These are phyloP conservation scores for Harmothoe impar DNA, from an alignment of 2,888 invertebrate genomes.

Conservation along the genomic window DNA sequence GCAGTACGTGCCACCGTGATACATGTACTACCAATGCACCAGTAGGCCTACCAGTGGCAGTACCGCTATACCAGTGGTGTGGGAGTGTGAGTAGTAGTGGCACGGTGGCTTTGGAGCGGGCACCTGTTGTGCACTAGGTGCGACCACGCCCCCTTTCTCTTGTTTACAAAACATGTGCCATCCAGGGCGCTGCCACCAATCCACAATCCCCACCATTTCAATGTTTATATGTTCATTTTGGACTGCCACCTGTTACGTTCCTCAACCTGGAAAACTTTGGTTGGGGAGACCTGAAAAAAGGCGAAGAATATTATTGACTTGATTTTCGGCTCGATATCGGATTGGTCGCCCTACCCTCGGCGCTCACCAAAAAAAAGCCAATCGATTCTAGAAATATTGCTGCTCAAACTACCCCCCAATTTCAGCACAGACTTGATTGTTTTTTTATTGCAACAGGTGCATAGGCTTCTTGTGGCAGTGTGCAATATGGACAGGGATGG, in stretches of 20 bases:
- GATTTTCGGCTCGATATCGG: slow-evolving; percentile 50
- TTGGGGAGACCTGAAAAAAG: slow-evolving; percentile 21
- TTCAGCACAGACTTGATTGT: no score
- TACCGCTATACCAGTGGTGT: no score
- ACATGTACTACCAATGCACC: no score
- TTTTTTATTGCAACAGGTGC: no score
- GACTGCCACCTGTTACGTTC: not conserved
- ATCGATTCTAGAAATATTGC: not conserved
- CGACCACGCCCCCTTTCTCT: slow-evolving; percentile 29
- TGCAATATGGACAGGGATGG: not conserved
- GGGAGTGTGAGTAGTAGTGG: no score
- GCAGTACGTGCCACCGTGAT: no score
- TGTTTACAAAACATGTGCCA: not conserved
- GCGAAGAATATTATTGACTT: slow-evolving; percentile 45
- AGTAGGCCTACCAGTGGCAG: no score
- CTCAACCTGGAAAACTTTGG: not conserved
- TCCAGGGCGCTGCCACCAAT: not conserved
- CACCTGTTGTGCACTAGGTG: slow-evolving; percentile 1
- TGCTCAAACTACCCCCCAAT: no score
- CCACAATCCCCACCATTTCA: not conserved
- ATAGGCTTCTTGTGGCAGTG: no score
- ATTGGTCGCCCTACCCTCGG: not conserved
- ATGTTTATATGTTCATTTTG: not conserved
- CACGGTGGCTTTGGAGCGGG: not conserved
- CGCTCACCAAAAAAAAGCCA: not conserved